Conservation (phyloP, 2,888 invertebrate genomes). For the Platycnemis pennipes region DNA sequence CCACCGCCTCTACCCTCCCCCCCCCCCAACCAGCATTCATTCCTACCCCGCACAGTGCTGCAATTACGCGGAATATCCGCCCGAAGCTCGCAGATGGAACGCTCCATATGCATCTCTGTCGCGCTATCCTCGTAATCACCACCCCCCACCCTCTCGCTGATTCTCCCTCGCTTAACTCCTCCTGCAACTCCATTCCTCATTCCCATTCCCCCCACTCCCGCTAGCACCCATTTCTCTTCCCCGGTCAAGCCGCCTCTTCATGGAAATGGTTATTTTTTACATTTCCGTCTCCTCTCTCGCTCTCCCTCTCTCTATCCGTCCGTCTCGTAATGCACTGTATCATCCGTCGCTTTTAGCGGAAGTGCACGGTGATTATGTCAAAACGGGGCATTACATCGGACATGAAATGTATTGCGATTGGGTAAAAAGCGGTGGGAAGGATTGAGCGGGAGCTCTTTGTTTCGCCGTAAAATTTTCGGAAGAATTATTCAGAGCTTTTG, state of each 20-base stretch:
- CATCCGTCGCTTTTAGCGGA: constrained; percentile 32
- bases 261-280: background rate
- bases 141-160: background rate
- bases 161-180: no score
- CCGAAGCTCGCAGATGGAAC: constrained; percentile 15
- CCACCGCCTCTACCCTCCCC: background rate
- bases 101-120: constrained; percentile 35
- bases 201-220: background rate
- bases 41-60: background rate
- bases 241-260: background rate
- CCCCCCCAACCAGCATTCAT: no score
- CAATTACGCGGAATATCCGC: constrained; percentile 39
- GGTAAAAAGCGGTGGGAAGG: background rate
- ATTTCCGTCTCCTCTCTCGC: background rate
- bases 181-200: background rate
- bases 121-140: background rate
- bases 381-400: background rate
- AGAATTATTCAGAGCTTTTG: background rate
- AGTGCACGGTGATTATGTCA: constrained; percentile 10
- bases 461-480: background rate
- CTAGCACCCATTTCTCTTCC: no score
- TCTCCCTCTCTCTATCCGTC: background rate
- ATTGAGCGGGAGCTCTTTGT: background rate
- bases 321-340: constrained; percentile 34
- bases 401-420: background rate